Percentiles rank a stretch among this genome's conserved stretches.
phyloP scores from a whole-genome alignment of 2,113 vertebrate species.

The Indicator indicator region DNA sequence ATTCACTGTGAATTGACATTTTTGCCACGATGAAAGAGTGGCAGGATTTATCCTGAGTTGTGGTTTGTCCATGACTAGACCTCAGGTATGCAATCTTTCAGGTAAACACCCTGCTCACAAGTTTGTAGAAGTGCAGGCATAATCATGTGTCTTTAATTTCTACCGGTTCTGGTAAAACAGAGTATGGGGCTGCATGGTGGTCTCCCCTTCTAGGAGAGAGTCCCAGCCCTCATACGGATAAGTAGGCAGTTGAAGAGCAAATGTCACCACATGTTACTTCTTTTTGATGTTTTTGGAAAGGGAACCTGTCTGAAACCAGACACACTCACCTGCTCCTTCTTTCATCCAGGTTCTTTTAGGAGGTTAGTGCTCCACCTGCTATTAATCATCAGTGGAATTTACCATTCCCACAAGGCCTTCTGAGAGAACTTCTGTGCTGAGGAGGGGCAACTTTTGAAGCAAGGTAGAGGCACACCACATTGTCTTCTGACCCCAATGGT shows the following conservation, averaged over 20 bases:
- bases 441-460: not conserved
- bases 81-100: not conserved
- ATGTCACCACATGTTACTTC: not conserved
- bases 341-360: not conserved
- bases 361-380: not conserved
- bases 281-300: not conserved
- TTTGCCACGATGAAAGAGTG: not conserved
- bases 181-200: not conserved
- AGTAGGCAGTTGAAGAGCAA: not conserved
- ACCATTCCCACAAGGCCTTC: not conserved
- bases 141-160: not conserved
- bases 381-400: not conserved
- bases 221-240: not conserved
- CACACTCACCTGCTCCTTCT: not conserved
- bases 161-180: not conserved
- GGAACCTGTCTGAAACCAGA: not conserved
- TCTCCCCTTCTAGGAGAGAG: not conserved
- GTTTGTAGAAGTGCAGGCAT: not conserved
- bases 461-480: rapidly evolving
- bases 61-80: not conserved
- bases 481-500: not conserved
- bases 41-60: not conserved
- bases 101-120: not conserved
- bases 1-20: not conserved
- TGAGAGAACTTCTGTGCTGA: not conserved